Conservation (phyloP, 2,888 invertebrate species). For the Allygus modestus region DNA sequence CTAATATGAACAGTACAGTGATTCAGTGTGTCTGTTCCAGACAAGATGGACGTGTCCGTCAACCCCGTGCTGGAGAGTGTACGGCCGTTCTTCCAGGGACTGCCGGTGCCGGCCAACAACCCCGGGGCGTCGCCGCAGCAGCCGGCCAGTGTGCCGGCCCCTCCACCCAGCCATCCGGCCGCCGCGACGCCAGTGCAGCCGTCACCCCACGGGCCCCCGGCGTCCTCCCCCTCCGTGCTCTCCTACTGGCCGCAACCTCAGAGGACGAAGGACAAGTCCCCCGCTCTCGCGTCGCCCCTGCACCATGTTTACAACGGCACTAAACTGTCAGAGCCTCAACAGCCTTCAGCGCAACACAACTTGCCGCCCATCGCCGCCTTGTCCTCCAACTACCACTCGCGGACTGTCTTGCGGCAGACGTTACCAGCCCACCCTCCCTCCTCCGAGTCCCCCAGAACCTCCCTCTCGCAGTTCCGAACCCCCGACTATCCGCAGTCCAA, state of each 20-base stretch:
- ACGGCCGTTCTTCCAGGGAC: slow-evolving; percentile 89
- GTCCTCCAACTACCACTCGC: slow-evolving; percentile 72
- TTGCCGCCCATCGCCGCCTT: slow-evolving; percentile 77
- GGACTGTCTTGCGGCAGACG: slow-evolving; percentile 66
- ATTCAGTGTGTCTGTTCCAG: not conserved
- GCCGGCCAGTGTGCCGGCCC: slow-evolving; percentile 75
- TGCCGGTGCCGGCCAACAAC: slow-evolving; percentile 72
- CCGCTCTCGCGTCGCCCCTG: slow-evolving; percentile 36
- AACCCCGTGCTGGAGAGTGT: slow-evolving; percentile 91
- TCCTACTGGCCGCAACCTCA: slow-evolving; percentile 68
- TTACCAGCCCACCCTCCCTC: slow-evolving; percentile 69
- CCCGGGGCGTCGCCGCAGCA: slow-evolving; percentile 63
- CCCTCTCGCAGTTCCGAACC: slow-evolving; percentile 48
- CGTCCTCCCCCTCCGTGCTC: slow-evolving; percentile 67
- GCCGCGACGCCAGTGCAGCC: slow-evolving; percentile 68
- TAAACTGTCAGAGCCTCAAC: slow-evolving; percentile 32
- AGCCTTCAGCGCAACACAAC: slow-evolving; percentile 73
- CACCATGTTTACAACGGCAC: slow-evolving; percentile 60
- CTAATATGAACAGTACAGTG: no score
- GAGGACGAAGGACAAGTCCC: slow-evolving; percentile 42
- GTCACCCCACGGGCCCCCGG: slow-evolving; percentile 60
- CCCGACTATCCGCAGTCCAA: slow-evolving; percentile 57
- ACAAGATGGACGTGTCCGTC: slow-evolving; percentile 83
- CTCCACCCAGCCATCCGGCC: slow-evolving; percentile 71
- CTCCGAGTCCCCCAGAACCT: no score